Conservation (phyloP, 2,797 vertebrate genomes). For the Anas georgica region DNA sequence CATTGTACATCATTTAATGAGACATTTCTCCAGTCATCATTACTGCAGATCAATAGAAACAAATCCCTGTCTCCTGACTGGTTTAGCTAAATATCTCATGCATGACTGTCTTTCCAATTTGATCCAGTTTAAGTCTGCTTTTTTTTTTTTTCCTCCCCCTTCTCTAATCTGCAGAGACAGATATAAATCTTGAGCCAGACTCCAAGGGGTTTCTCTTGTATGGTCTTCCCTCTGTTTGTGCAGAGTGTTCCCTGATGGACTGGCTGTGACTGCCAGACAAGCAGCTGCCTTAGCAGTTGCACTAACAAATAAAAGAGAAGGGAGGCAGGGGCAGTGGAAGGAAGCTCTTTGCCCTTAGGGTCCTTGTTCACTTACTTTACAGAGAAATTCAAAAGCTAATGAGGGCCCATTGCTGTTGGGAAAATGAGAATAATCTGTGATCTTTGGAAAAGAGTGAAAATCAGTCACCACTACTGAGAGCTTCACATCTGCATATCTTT, state of each 20-base stretch:
- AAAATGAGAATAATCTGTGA: slow-evolving; percentile 9
- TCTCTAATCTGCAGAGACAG: slow-evolving; percentile 58
- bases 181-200: slow-evolving; percentile 55
- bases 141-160: background rate
- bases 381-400: slow-evolving; percentile 16
- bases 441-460: slow-evolving; percentile 30
- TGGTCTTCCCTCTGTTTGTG: background rate
- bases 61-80: slow-evolving; percentile 71
- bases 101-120: slow-evolving; percentile 66
- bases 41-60: slow-evolving; percentile 61
- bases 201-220: slow-evolving; percentile 28
- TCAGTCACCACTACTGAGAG: background rate
- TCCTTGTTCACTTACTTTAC: background rate
- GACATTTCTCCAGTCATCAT: slow-evolving; percentile 55
- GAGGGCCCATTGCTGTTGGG: background rate
- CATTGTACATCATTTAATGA: slow-evolving; percentile 1
- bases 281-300: slow-evolving; percentile 23
- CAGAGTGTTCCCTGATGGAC: background rate
- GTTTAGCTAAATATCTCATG: slow-evolving; percentile 65
- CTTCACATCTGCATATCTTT: slow-evolving; percentile 3
- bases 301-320: background rate
- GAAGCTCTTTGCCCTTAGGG: background rate
- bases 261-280: slow-evolving; percentile 31
- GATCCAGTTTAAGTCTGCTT: slow-evolving; percentile 60
- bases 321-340: background rate